Evolutionary conservation across 2,888 invertebrate species (phyloP), one percentile per base, ranked within the genome.

Genomic region (Cataglyphis livida): DNA sequence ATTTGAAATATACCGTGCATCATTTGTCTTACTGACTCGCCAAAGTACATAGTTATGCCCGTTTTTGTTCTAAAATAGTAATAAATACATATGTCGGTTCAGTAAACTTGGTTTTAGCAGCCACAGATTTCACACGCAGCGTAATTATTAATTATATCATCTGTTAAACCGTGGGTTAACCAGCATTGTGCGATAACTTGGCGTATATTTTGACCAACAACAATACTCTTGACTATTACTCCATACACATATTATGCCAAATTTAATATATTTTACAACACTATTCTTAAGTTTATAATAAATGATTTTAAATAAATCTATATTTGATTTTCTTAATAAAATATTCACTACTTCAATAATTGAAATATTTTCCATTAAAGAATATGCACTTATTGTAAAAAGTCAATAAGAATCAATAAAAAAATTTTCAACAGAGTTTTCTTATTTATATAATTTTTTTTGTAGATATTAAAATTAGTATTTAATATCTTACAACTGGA

Each of bases 61-160:
- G 65, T 61, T 68, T 59, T 68, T 9, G 32, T 68, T 61, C 12
- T 21, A 18, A 32, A 59, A 61, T 12, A 7, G 25, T 35, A 78
- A 70, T 61, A 61, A 18, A 61, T 59, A 68, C 3, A 15, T 44
- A 35, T n/a, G 38, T 65, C 41, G 54, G 21, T 48, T 68, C 32
- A 48, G 54, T 44, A 32, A 59, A 59, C 28, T 21, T 12, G 15
- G 12, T 54, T 75, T 51, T 10, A 44, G 15, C 38, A 44, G 21
- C n/a, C 12, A 32, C 59, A 44, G 32, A 59, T 59, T 78, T 68
- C 21, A 15, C 41, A 28, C 10, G 21, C 32, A 21, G 1, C 44
- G 3, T 78, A 65, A 78, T 78, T 61, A 59, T 61, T 70, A 79
- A 79, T 79, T 70, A 61, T 59, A 61, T 79, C 35, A 44, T 78